These are phyloP conservation scores for Scaptomyza reducta DNA, from an alignment of 2,888 invertebrate genomes.

Conservation along the genomic window DNA sequence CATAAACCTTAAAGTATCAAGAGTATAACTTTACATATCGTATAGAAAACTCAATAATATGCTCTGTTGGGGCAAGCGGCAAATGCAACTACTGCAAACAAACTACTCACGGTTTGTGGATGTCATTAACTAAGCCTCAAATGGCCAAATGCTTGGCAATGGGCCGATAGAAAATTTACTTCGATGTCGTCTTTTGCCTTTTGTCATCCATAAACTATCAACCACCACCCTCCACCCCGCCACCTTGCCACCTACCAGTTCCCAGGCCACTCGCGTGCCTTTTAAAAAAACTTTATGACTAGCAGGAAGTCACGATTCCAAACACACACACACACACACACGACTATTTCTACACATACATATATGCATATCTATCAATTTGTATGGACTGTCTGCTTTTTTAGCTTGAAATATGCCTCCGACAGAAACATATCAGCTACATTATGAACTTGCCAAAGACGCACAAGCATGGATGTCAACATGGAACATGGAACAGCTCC, in stretches of 20 bases:
- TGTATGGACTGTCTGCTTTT: slow-evolving; percentile 26
- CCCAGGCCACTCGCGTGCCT: slow-evolving; percentile 30
- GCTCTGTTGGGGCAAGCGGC: background rate
- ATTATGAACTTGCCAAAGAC: slow-evolving; percentile 40
- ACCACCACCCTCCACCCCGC: background rate
- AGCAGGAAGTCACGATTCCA: slow-evolving; percentile 76
- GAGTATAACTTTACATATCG: background rate
- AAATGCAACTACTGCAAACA: slow-evolving; percentile 1
- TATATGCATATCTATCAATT: slow-evolving; percentile 30
- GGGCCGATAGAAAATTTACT: slow-evolving; percentile 40
- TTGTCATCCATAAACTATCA: slow-evolving; percentile 71
- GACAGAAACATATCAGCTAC: background rate
- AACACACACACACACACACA: slow-evolving; percentile 24
- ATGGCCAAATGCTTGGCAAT: slow-evolving; percentile 54
- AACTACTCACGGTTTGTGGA: slow-evolving; percentile 34
- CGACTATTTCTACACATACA: background rate
- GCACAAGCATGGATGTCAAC: slow-evolving; percentile 37
- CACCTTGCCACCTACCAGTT: slow-evolving; percentile 1
- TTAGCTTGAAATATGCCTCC: slow-evolving; percentile 31
- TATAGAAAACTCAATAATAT: background rate
- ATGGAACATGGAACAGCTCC: slow-evolving; percentile 21
- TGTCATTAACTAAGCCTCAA: slow-evolving; percentile 78
- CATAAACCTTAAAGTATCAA: too few species aligned
- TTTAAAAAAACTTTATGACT: slow-evolving; percentile 55
- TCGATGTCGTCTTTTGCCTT: slow-evolving; percentile 62